These are phyloP conservation scores for Ispidina picta DNA, from an alignment of 2,797 vertebrate species.

Conservation along the genomic window DNA sequence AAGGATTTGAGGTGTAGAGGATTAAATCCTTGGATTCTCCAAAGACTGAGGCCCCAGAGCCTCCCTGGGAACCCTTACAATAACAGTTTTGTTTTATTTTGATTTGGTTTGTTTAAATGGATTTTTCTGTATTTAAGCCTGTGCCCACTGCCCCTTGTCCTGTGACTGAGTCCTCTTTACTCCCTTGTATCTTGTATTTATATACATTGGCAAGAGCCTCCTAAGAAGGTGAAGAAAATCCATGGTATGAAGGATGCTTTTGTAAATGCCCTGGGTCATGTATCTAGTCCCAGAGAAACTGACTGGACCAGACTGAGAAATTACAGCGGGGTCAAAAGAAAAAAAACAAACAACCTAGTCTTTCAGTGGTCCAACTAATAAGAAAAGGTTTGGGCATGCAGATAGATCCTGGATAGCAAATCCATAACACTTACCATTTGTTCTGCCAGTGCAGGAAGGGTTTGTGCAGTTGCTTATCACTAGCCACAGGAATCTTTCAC, in stretches of 20 bases:
- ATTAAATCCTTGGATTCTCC: background rate
- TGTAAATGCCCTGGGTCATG: background rate
- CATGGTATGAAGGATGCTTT: background rate
- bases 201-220: background rate
- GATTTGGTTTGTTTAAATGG: background rate
- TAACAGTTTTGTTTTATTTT: background rate
- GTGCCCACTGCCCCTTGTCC: background rate
- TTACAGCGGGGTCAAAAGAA: background rate
- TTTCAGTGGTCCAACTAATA: background rate
- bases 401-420: background rate
- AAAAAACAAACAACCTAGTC: rapidly evolving
- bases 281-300: background rate
- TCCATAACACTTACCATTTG: background rate
- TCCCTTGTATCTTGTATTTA: background rate
- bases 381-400: background rate
- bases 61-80: background rate
- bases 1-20: background rate
- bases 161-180: background rate
- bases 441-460: background rate
- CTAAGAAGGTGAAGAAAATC: background rate
- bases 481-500: rapidly evolving
- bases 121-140: background rate
- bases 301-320: background rate
- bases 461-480: background rate
- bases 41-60: background rate